A percentile compares a stretch with the other conserved stretches of the same genome.
Conservation (phyloP, 1,140 invertebrate genomes). For the Onthophagus taurus region DNA sequence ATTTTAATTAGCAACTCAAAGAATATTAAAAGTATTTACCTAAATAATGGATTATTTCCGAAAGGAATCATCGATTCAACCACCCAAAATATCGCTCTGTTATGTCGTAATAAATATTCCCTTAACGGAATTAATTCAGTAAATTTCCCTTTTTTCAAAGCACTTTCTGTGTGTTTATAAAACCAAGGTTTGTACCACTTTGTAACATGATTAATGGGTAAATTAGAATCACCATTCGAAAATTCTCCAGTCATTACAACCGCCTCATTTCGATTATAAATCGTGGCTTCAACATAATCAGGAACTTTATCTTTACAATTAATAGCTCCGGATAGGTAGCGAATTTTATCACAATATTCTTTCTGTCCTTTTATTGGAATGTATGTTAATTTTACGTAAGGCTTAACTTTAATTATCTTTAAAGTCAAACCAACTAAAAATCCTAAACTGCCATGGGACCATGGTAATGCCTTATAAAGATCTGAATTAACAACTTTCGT, state of each 20-base stretch:
- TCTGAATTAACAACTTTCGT: slow-evolving; percentile 39
- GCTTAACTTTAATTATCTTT: slow-evolving; percentile 41
- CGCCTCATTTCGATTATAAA: slow-evolving; percentile 43
- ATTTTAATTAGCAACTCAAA: background rate
- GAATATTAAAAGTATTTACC: slow-evolving; percentile 2
- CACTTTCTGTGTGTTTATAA: slow-evolving; percentile 51
- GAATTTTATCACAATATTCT: slow-evolving; percentile 43
- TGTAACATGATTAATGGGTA: slow-evolving; percentile 41
- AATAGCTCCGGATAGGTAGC: slow-evolving; percentile 31
- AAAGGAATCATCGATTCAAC: slow-evolving; percentile 45
- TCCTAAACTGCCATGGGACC: slow-evolving; percentile 48
- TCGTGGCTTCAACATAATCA: slow-evolving; percentile 47
- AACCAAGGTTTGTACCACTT: slow-evolving; percentile 53
- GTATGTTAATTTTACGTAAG: slow-evolving; percentile 46
- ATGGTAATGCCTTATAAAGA: slow-evolving; percentile 44
- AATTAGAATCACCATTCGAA: slow-evolving; percentile 32
- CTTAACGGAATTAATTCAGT: slow-evolving; percentile 46
- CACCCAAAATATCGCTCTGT: slow-evolving; percentile 49
- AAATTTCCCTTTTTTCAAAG: slow-evolving; percentile 37
- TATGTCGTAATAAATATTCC: slow-evolving; percentile 46
- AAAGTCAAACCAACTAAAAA: slow-evolving; percentile 45
- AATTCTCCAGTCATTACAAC: slow-evolving; percentile 47
- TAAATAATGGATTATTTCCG: slow-evolving; percentile 40
- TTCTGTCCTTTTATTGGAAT: slow-evolving; percentile 43
- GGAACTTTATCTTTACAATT: slow-evolving; percentile 25